Percentiles rank a stretch among this genome's conserved stretches.
Conservation (phyloP, 2,113 vertebrate species). For the Phocoena sinus region DNA sequence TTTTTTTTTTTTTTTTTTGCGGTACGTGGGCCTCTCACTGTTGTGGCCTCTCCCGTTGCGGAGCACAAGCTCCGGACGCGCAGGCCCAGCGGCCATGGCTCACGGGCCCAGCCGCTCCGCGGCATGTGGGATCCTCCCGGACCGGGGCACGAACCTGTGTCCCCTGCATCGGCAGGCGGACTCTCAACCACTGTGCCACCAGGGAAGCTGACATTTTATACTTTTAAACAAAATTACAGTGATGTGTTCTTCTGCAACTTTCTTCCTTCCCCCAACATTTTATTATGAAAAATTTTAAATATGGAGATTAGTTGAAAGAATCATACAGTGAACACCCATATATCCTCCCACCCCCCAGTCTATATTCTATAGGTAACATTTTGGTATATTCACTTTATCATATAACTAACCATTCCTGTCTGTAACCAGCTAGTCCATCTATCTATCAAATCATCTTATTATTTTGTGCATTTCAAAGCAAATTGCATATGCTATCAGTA, state of each 20-base stretch:
- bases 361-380: not conserved
- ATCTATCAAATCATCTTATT: not conserved
- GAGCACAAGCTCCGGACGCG: too few relatives aligned
- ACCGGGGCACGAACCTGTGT: too few relatives aligned
- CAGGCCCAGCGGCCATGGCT: too few relatives aligned
- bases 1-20: too few relatives aligned
- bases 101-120: too few relatives aligned
- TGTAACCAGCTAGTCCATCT: not conserved
- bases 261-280: not conserved
- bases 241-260: not conserved
- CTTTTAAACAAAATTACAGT: not conserved
- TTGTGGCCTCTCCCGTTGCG: too few relatives aligned
- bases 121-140: too few relatives aligned
- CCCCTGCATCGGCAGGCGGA: too few relatives aligned
- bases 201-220: not conserved
- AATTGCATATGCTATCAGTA: not conserved
- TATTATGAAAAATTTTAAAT: not conserved
- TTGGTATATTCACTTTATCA: not conserved
- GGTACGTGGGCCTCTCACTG: too few relatives aligned
- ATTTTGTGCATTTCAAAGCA: not conserved
- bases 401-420: not conserved
- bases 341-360: not conserved
- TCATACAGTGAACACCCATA: not conserved
- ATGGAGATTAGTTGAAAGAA: not conserved
- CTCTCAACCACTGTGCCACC: too few relatives aligned